Percentiles rank a stretch among this genome's conserved stretches.
These are phyloP conservation scores for Dendrocopos noguchii DNA, from an alignment of 2,113 vertebrate species.

Conservation along the genomic window DNA sequence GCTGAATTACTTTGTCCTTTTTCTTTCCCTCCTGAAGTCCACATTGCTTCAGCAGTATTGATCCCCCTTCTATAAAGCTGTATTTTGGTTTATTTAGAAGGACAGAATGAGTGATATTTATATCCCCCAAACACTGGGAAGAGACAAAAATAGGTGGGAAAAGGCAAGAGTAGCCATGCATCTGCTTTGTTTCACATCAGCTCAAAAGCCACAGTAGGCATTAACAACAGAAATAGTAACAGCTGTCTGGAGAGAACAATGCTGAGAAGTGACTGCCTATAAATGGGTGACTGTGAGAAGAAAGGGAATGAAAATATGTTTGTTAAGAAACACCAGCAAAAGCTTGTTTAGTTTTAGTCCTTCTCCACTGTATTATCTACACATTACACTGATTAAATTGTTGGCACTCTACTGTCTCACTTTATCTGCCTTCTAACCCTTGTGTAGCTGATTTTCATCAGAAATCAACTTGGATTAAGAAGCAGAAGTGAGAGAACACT, in stretches of 20 bases:
- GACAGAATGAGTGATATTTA: not conserved
- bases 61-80: not conserved
- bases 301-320: constrained; percentile 14
- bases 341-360: not conserved
- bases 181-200: not conserved
- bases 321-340: not conserved
- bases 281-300: not conserved
- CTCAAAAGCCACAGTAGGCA: constrained; percentile 32
- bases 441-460: not conserved
- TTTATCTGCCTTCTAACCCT: constrained; percentile 13
- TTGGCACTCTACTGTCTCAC: not conserved
- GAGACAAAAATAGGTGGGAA: constrained; percentile 10
- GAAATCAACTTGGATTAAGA: not conserved
- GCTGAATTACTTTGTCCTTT: not conserved
- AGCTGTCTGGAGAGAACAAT: constrained; percentile 17
- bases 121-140: not conserved
- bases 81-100: not conserved
- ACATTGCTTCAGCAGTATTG: not conserved
- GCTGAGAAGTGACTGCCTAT: not conserved
- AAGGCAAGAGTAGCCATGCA: not conserved
- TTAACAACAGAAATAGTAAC: constrained; percentile 38
- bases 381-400: not conserved
- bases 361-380: not conserved
- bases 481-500: not conserved
- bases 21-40: not conserved